Conservation (phyloP, 2,888 invertebrate species). For the Drosophila nigricruria region DNA sequence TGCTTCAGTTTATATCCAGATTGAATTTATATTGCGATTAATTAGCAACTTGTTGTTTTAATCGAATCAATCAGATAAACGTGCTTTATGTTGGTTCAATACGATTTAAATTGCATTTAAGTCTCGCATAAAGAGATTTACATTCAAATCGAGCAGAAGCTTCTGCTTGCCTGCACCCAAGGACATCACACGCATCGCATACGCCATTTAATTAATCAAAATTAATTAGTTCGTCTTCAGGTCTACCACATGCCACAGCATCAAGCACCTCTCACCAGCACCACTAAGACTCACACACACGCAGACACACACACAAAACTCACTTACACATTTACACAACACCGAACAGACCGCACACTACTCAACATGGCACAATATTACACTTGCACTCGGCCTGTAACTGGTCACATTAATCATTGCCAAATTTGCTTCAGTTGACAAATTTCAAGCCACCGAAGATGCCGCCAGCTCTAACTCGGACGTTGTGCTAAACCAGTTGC, state of each 20-base stretch:
- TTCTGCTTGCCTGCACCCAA: conserved; percentile 6
- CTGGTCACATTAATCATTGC: conserved; percentile 57
- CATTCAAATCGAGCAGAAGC: neutral
- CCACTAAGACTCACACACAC: neutral
- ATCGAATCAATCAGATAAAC: conserved; percentile 3
- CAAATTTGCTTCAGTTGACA: conserved; percentile 21
- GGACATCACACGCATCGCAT: conserved; percentile 10
- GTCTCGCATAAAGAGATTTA: conserved; percentile 15
- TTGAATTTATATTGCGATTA: conserved; percentile 61
- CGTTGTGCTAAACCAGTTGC: conserved; percentile 13
- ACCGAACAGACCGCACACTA: conserved; percentile 30
- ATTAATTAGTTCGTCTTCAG: conserved; percentile 47
- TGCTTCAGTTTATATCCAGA: conserved; percentile 33
- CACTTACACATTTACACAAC: conserved; percentile 1
- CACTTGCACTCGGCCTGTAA: conserved; percentile 31
- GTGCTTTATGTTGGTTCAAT: conserved; percentile 26
- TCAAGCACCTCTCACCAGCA: conserved; percentile 8
- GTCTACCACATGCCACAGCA: conserved; percentile 15
- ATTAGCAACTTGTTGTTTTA: conserved; percentile 54
- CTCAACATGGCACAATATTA: conserved; percentile 21
- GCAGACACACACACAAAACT: neutral
- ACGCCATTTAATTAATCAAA: conserved; percentile 59
- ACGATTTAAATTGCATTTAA: conserved; percentile 54
- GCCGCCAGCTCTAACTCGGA: neutral
- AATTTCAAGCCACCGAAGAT: conserved; percentile 17